Base-by-base conservation (phyloP, 1,140 invertebrate genomes). In the Aphaenogaster rudis region DNA sequence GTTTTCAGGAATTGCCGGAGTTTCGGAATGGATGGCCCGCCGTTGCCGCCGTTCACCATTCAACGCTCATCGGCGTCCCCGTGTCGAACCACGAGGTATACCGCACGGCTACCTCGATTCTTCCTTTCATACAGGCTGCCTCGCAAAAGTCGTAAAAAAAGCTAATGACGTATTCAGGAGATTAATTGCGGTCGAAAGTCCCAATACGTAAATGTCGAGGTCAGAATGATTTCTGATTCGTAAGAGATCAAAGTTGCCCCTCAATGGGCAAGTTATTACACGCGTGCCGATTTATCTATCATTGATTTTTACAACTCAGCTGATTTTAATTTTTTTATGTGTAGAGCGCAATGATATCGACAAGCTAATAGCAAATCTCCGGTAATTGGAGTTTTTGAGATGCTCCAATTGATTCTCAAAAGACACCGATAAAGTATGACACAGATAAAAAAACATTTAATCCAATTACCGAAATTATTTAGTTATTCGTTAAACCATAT, bases 1-100 rank as follows among this genome's bases (percentile, higher is more conserved):
- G 71, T 86, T 86, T 89, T 86, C 86, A 88, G 57, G 66, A 90
- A 86, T 82, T 80, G 87, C 66, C 63, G 61, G 57, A 88, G 71
- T 88, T 91, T 88, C 87, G 28, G 17, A 85, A 91, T 77, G 54
- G 79, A 91, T 86, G 82, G 76, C 57, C 57, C 39, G 28, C 54
- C 45, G 42, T 71, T 80, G 63, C 50, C n/a, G 13, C 67, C 61
- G 42, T 39, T 84, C 57, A 61, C 80, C 80, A 84, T 84, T 84
- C 54, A 84, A 8, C 54, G 54, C 45, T 84, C 80, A 76, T 84
- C 69, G 80, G 28, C 39, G 54, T 39, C 33, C 80, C 80, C 39
- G 45, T 76, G 69, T 81, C 79, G 79, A 71, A 54, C 39, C 50
- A 33, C 79, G 61, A 28, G 50, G 36, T 82, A 74, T 59, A 82